Evolutionary conservation across 2,888 invertebrate genomes (phyloP), one percentile per base, ranked within the genome.

Genomic region (Pristionchus exspectatus): DNA sequence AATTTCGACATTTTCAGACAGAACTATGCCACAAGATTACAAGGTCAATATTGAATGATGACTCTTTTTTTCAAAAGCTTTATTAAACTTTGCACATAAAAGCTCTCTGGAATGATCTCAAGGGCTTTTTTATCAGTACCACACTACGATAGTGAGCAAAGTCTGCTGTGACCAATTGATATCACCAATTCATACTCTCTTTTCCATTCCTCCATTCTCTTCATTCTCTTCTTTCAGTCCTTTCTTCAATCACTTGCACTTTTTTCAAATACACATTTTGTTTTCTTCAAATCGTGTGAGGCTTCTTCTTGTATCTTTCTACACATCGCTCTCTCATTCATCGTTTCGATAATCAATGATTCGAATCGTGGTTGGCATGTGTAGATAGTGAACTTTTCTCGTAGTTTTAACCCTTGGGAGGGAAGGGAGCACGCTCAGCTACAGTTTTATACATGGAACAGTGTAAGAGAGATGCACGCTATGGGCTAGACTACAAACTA

Each of bases 131-230:
- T 63, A 63, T 63, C 63, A 24, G 24, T n/a, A 9, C 69, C 27
- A 69, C 27, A 74, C 74, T 74, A 74, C 74, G 38, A 33, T 27
- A 74, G 74, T 38, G 74, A 38, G 21, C 74, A 74, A 74, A 74
- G 74, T 74, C 74, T 38, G 74, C 74, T 38, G 5, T 74, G 74
- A 74, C 4, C 33, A 12, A 74, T 18, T 74, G 74, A 74, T 74
- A 74, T 33, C 33, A 24, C 4, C 33, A 38, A 33, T 38, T 69
- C 38, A 38, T 33, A 38, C 38, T 50, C 44, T 50, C 44, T 10
- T 50, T 50, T 50, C 44, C 10, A 50, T 50, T 50, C 12, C 74
- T 16, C 38, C 38, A 33, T 38, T 38, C 74, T 33, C 14, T 16
- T 74, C 74, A 24, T 69, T 24, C 16, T 74, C 38, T 14, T 38